Evolutionary conservation across 2,888 invertebrate species (phyloP).

Genomic region (Sinhomidia bicolor): DNA sequence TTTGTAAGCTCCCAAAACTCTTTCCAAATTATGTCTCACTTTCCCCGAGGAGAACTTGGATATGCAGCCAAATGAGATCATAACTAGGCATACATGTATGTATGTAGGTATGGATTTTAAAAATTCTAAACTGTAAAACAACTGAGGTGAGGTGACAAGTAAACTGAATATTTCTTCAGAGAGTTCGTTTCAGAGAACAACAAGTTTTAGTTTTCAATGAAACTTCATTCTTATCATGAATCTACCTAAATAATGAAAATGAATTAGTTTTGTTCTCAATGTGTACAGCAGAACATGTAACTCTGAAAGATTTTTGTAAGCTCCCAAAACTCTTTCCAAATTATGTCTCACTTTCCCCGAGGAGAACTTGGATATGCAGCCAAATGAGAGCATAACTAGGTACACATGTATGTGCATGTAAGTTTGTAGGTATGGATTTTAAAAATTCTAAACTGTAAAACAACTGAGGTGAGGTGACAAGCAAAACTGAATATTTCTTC

Average conservation of each 20-base stretch:
- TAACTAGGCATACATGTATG: background rate
- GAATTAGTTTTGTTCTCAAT: background rate
- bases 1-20: background rate
- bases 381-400: background rate
- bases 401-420: background rate
- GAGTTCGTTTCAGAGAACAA: background rate
- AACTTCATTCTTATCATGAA: conserved; percentile 22
- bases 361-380: background rate
- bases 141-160: background rate
- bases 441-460: background rate
- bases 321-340: background rate
- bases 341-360: background rate
- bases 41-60: background rate
- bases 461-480: background rate
- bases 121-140: background rate
- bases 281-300: background rate
- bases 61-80: background rate
- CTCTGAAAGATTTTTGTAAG: background rate
- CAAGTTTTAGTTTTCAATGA: background rate
- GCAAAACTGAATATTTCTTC: too few species aligned
- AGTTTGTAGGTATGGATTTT: background rate
- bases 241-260: conserved; percentile 23
- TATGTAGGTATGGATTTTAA: background rate
- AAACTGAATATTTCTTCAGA: too few species aligned
- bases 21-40: background rate